Base-by-base conservation (phyloP, 2,888 invertebrate species). In the Cactoblastis cactorum region DNA sequence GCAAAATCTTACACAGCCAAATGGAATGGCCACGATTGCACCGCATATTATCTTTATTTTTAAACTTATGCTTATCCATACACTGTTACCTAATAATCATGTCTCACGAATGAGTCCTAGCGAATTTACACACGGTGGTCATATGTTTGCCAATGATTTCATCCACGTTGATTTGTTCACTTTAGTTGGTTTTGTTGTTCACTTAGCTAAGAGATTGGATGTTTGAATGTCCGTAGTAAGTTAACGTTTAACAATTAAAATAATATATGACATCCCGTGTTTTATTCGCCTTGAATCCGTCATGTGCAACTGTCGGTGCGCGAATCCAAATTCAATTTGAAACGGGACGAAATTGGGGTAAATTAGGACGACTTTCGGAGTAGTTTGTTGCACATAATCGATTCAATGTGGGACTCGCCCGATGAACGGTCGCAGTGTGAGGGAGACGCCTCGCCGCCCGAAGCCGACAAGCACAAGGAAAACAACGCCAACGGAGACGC, bases 311-410 rank as follows among this genome's bases (percentile, higher is more conserved):
- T 75, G 67, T 79, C 78, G 81, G 79, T 77, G 57, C 74, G 73
- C 76, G 75, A 58, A 62, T 57, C 61, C 62, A 69, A 76, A 75
- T 74, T 75, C 59, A 67, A 68, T 57, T 68, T 66, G 61, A 75
- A 78, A 72, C 63, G 64, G 69, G 67, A 63, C 58, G 53, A 51
- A 69, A 85, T 81, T 80, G 83, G 83, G 74, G 76, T 68, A 73
- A 77, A 71, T 69, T 88, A 89, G 89, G 89, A 89, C 81, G 90
- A 90, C 72, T 90, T 90, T 80, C 89, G 90, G 74, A 90, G 90
- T 90, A 90, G 90, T 80, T 83, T 90, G 89, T 90, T 90, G 90
- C 90, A 90, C 90, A 90, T 90, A 88, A 90, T 90, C 84, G 90
- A 90, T 90, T 90, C 90, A 90, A 77, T 90, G 90, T 90, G 90